Conservation (phyloP, 2,888 invertebrate genomes). For the Rhodophaea formosa region DNA sequence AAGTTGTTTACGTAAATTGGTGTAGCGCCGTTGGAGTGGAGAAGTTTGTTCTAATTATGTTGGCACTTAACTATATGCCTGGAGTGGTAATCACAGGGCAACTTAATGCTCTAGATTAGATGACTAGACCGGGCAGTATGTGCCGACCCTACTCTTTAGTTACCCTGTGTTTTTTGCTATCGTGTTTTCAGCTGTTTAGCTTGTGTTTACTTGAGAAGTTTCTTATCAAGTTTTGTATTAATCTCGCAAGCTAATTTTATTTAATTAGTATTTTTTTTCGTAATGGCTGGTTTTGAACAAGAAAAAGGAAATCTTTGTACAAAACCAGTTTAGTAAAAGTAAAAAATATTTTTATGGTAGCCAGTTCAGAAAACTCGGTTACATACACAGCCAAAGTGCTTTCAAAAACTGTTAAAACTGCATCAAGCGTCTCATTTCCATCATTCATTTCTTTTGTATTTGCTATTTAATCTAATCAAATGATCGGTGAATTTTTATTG, state of each 20-base stretch:
- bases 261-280: background rate
- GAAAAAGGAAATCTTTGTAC: no score
- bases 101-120: constrained; percentile 8
- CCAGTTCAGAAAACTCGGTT: no score
- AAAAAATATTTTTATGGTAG: no score
- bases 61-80: constrained; percentile 10
- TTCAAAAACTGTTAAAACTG: no score
- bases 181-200: background rate
- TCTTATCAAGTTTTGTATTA: no score
- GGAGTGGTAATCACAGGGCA: constrained; percentile 17
- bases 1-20: background rate
- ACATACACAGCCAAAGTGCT: no score
- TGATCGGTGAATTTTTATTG: no score
- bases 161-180: background rate
- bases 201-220: background rate
- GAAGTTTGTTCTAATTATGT: constrained; percentile 1
- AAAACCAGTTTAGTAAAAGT: no score
- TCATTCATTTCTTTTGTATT: no score
- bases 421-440: no score
- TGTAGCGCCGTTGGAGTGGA: background rate
- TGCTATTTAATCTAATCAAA: no score
- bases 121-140: background rate
- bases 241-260: background rate
- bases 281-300: background rate
- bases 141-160: background rate